Conservation (phyloP, 2,113 vertebrate genomes). For the Dicrurus megarhynchus region DNA sequence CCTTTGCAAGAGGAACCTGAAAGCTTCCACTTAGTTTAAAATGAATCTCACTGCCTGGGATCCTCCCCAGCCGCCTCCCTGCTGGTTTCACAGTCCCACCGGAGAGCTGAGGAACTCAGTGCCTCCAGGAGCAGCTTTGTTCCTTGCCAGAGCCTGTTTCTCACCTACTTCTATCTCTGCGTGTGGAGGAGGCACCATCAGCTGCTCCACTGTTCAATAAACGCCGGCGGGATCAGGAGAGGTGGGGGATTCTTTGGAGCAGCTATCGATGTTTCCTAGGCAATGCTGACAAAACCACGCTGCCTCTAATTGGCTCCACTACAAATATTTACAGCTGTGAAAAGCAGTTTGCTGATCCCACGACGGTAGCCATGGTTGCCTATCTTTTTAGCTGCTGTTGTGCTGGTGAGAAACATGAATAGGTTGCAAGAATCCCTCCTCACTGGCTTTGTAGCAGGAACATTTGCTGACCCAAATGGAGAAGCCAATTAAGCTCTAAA, state of each 20-base stretch:
- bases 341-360: slow-evolving; percentile 51
- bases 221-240: neutral
- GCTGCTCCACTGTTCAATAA: neutral
- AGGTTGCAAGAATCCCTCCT: neutral
- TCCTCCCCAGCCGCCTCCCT: neutral
- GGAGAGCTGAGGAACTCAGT: neutral
- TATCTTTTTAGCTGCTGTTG: slow-evolving; percentile 29
- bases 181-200: neutral
- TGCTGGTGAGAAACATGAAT: neutral
- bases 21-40: neutral
- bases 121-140: neutral
- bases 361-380: slow-evolving; percentile 37
- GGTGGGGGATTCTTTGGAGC: slow-evolving; percentile 36
- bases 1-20: neutral
- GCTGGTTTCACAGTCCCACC: neutral
- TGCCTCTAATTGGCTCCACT: slow-evolving; percentile 56
- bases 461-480: slow-evolving; percentile 38
- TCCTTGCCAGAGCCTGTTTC: neutral
- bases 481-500: slow-evolving; percentile 27
- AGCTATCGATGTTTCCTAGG: slow-evolving; percentile 54
- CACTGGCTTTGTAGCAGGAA: slow-evolving; percentile 21
- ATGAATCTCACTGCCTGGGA: neutral
- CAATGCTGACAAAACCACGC: slow-evolving; percentile 34
- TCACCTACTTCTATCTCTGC: neutral
- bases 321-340: slow-evolving; percentile 71